phyloP scores from a whole-genome alignment of 2,888 invertebrate species.

The Nebria brevicollis region DNA sequence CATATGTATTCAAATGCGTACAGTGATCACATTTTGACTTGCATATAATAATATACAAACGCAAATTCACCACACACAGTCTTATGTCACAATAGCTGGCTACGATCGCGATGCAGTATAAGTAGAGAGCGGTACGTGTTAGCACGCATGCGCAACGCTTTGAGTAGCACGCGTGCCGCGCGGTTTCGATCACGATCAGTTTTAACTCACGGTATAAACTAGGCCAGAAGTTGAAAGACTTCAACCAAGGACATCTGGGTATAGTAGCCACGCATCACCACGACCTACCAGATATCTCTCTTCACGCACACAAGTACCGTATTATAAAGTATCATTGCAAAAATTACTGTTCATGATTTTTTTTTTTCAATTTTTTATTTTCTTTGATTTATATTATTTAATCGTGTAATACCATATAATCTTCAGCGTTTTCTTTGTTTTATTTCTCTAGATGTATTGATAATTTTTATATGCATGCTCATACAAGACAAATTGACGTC shows the following conservation, averaged over 20 bases:
- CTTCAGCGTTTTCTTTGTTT: background rate
- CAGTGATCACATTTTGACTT: background rate
- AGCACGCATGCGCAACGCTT: background rate
- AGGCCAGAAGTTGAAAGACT: constrained; percentile 67
- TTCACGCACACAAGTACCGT: constrained; percentile 5
- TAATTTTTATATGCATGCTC: background rate
- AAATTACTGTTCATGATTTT: background rate
- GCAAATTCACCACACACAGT: background rate
- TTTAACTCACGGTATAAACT: constrained; percentile 55
- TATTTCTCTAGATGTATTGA: background rate
- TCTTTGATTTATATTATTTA: background rate
- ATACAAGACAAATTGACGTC: background rate
- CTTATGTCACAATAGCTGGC: background rate
- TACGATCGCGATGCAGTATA: background rate
- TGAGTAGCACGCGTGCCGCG: constrained; percentile 3
- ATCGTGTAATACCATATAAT: background rate
- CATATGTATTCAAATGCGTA: background rate
- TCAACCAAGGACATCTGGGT: constrained; percentile 81
- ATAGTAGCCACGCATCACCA: constrained; percentile 59
- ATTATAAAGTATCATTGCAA: constrained; percentile 3
- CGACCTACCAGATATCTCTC: constrained; percentile 54
- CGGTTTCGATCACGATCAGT: background rate
- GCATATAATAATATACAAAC: background rate
- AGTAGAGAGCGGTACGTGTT: background rate
- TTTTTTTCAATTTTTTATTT: constrained; percentile 12